Percentiles rank a stretch among this genome's conserved stretches.
Evolutionary conservation across 1,140 invertebrate species (phyloP).

Genomic region (Ylistrum balloti): DNA sequence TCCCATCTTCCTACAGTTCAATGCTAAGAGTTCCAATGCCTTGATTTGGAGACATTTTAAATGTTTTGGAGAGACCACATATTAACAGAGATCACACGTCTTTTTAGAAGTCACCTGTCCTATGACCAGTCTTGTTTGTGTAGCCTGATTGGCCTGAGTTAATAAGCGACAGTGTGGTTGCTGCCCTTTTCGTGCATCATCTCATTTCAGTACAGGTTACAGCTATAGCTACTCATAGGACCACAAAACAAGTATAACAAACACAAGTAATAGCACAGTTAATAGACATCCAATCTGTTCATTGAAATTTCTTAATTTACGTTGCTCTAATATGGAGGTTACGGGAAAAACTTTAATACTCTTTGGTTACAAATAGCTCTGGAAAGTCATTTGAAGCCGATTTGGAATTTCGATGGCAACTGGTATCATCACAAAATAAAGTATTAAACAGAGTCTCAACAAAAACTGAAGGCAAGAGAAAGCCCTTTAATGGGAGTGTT

Average conservation of each 20-base stretch:
- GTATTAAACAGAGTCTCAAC: not conserved
- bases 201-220: not conserved
- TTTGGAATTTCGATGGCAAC: slow-evolving; percentile 3
- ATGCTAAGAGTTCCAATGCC: no score
- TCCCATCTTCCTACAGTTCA: no score
- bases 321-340: not conserved
- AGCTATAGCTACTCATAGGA: not conserved
- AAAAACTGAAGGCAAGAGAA: slow-evolving; percentile 10
- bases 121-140: no score
- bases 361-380: not conserved
- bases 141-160: not conserved
- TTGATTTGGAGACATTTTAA: no score
- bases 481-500: slow-evolving; percentile 17
- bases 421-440: slow-evolving; percentile 40
- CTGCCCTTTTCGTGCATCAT: not conserved
- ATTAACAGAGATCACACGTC: no score
- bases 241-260: not conserved
- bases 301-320: slow-evolving; percentile 29
- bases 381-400: slow-evolving; percentile 37
- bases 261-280: not conserved
- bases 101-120: no score
- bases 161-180: not conserved
- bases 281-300: not conserved
- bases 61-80: no score
- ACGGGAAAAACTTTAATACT: not conserved